These are phyloP conservation scores for Trididemnum clinides DNA, from an alignment of 23 tunicate genomes.

Conservation along the genomic window DNA sequence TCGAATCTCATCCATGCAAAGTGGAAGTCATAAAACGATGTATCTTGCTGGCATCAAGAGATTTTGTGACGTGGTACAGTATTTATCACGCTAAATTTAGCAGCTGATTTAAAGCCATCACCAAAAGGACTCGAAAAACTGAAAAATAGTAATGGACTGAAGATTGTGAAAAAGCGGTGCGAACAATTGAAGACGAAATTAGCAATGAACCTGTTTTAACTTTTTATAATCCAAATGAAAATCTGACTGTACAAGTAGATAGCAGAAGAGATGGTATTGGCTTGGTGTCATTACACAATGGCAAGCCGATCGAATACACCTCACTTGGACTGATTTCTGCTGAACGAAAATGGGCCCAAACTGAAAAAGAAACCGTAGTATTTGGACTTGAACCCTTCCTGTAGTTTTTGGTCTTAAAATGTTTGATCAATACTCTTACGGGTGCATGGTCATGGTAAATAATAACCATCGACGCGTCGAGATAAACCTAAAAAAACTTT, in stretches of 20 bases:
- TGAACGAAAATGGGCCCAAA: constrained; percentile 12
- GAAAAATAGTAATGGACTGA: not conserved
- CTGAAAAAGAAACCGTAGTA: constrained; percentile 14
- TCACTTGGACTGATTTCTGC: not conserved
- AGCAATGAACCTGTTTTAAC: not conserved
- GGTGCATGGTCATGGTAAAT: not conserved
- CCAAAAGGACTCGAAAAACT: not conserved
- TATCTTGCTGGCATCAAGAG: not conserved
- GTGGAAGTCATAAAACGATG: not conserved
- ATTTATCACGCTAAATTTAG: not conserved
- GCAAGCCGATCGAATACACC: not conserved
- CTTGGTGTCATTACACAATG: not conserved
- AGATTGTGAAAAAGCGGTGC: not conserved
- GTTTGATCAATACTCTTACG: constrained; percentile 4
- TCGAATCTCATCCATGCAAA: not conserved
- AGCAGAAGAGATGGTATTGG: constrained; percentile 19
- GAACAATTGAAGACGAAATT: not conserved
- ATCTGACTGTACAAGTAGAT: not conserved
- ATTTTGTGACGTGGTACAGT: not conserved
- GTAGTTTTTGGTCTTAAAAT: constrained; percentile 8
- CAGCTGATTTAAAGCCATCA: constrained; percentile 4
- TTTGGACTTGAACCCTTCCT: constrained; percentile 7
- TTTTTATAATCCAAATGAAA: not conserved
- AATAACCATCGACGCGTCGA: not conserved
- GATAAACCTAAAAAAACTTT: not conserved